Percentiles rank a stretch among this genome's conserved stretches.
These are phyloP conservation scores for Dynastes maya DNA, from an alignment of 2,888 invertebrate genomes.

Conservation along the genomic window DNA sequence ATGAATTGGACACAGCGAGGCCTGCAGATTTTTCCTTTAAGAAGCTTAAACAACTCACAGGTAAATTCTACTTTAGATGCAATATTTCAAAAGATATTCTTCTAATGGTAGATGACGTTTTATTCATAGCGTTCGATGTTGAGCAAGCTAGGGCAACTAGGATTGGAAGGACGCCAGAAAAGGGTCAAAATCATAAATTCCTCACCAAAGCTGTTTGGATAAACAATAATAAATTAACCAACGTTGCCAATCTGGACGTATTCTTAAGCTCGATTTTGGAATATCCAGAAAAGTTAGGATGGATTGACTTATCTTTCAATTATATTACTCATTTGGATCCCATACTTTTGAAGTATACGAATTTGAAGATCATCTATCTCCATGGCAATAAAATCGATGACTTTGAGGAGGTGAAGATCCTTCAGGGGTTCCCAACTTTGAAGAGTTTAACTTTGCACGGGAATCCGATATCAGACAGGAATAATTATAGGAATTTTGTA, in stretches of 20 bases:
- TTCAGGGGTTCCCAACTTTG: slow-evolving; percentile 69
- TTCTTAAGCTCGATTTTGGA: slow-evolving; percentile 68
- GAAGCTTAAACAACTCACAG: slow-evolving; percentile 64
- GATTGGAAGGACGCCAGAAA: slow-evolving; percentile 68
- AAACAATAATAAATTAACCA: slow-evolving; percentile 71
- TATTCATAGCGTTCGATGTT: slow-evolving; percentile 61
- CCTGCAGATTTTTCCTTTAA: slow-evolving; percentile 70
- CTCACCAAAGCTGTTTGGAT: slow-evolving; percentile 72
- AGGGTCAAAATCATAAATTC: slow-evolving; percentile 67
- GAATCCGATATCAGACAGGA: slow-evolving; percentile 71
- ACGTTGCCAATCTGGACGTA: slow-evolving; percentile 65
- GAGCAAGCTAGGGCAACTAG: slow-evolving; percentile 67
- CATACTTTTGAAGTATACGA: slow-evolving; percentile 54
- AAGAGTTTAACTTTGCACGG: slow-evolving; percentile 76
- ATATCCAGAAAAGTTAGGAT: slow-evolving; percentile 68
- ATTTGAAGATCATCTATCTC: slow-evolving; percentile 75
- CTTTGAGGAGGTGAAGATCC: slow-evolving; percentile 71
- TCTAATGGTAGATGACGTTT: too few relatives aligned
- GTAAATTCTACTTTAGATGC: slow-evolving; percentile 58
- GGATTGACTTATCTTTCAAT: slow-evolving; percentile 74
- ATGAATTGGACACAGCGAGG: slow-evolving; percentile 55
- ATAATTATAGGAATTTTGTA: slow-evolving; percentile 68
- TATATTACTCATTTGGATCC: slow-evolving; percentile 67
- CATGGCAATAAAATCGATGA: slow-evolving; percentile 75
- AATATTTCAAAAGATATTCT: too few relatives aligned